Evolutionary conservation across 2,888 invertebrate genomes (phyloP), one percentile per base, ranked within the genome.

Genomic region (Amblyjoppa fuscipennis): DNA sequence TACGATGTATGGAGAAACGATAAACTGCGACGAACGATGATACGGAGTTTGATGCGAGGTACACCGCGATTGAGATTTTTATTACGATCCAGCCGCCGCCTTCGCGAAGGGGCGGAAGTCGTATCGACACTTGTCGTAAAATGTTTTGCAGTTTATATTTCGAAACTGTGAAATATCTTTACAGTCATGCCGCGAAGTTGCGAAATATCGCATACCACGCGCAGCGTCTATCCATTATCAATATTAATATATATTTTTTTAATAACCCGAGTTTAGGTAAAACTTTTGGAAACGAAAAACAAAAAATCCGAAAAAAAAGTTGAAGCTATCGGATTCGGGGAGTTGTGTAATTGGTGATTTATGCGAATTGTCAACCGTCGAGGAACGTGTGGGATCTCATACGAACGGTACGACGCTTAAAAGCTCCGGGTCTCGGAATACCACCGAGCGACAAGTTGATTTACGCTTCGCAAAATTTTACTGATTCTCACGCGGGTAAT

Each of bases 401-500:
- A 64, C 45, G 20, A 77, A 68, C 71, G 61, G 41, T 11, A 59
- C 56, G 75, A 68, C 68, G 56, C 68, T 61, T 61, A 68, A 84
- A 84, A 81, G 80, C 80, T 80, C 25, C 71, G 80, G 1, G 56
- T 31, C 59, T 51, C 20, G 64, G 66, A 70, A 71, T 56, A 80
- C 64, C 49, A 45, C 64, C 25, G 49, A 45, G 64, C 31, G 76
- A 77, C 16, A 81, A 73, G 81, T 84, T 84, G 76, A 84, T 84
- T 84, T 84, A 84, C 68, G 73, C 20, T 49, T 56, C 51, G 34
- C 31, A 70, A 84, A 79, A 80, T 75, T 81, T 76, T 73, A 80
- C 84, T 68, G 76, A 81, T 84, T 73, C 76, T 76, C 70, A 64
- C 71, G 20, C 45, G 38, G 70, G 59, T 81, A 81, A 81, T 84